Evolutionary conservation across 1,140 invertebrate genomes (phyloP).

Genomic region (Gerris buenoi): DNA sequence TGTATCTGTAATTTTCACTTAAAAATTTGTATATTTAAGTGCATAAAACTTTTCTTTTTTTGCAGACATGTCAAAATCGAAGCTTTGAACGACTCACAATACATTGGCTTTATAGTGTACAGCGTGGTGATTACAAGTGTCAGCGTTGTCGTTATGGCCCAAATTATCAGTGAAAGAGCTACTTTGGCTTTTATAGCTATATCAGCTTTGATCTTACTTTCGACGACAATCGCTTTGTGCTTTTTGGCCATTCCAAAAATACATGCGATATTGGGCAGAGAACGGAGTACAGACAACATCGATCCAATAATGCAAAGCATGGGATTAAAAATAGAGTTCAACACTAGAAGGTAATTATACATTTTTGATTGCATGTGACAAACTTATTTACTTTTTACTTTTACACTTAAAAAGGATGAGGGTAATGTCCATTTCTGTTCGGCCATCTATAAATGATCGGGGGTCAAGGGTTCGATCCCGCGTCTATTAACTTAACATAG

Average conservation of each 20-base stretch:
- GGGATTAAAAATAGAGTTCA: constrained; percentile 73
- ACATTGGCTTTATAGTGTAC: constrained; percentile 86
- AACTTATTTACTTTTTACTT: too few relatives aligned
- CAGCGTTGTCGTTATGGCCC: constrained; percentile 69
- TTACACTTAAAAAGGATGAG: too few relatives aligned
- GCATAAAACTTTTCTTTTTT: constrained; percentile 17
- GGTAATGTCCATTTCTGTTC: too few relatives aligned
- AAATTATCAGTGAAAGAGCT: constrained; percentile 66
- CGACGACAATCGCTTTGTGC: constrained; percentile 71
- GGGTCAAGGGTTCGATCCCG: too few relatives aligned
- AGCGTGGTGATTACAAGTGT: constrained; percentile 76
- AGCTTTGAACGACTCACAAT: constrained; percentile 93
- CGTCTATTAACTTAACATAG: too few relatives aligned
- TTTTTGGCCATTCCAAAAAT: constrained; percentile 77
- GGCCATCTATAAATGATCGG: too few relatives aligned
- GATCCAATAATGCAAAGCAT: constrained; percentile 73
- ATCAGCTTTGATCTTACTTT: constrained; percentile 63
- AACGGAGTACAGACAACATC: constrained; percentile 36
- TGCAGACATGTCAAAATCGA: constrained; percentile 81
- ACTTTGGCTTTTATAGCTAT: constrained; percentile 71
- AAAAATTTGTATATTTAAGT: too few relatives aligned
- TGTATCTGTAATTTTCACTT: too few relatives aligned
- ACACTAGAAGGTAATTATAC: constrained; percentile 47
- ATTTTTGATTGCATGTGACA: too few relatives aligned
- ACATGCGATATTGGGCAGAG: constrained; percentile 41